Conservation (phyloP, 2,888 invertebrate species). For the Matsumyia berberina region DNA sequence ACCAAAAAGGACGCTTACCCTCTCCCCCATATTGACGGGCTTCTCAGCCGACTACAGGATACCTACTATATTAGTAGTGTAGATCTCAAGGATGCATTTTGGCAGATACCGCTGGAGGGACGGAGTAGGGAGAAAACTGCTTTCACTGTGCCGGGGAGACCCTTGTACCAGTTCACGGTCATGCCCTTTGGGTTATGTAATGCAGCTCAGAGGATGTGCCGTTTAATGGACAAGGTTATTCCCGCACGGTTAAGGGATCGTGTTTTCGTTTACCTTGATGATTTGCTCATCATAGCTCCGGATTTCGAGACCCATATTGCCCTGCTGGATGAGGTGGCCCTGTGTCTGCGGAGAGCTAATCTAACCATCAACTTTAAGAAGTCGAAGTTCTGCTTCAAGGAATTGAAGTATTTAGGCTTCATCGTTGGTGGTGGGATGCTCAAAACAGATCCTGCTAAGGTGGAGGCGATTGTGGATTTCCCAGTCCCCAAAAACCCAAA, state of each 20-base stretch:
- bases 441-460: no score
- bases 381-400: no score
- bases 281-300: slow-evolving; percentile 42
- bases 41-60: not conserved
- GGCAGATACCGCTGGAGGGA: not conserved
- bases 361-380: slow-evolving; percentile 33
- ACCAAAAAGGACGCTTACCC: slow-evolving; percentile 31
- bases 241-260: slow-evolving; percentile 46
- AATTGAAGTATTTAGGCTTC: no score
- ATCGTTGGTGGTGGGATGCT: no score
- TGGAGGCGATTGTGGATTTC: no score
- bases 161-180: no score
- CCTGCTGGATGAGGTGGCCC: slow-evolving; percentile 41
- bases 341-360: slow-evolving; percentile 43
- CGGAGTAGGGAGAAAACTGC: slow-evolving; percentile 38
- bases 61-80: slow-evolving; percentile 5
- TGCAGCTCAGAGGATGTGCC: slow-evolving; percentile 60
- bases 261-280: slow-evolving; percentile 16
- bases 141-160: slow-evolving; percentile 39
- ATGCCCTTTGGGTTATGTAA: not conserved
- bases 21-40: slow-evolving; percentile 20
- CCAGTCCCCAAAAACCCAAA: not conserved
- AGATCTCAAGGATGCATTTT: not conserved
- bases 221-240: slow-evolving; percentile 17
- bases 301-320: slow-evolving; percentile 44